Percentiles rank a stretch among this genome's conserved stretches.
phyloP scores from a whole-genome alignment of 2,888 invertebrate species.

The Agrochola macilenta region DNA sequence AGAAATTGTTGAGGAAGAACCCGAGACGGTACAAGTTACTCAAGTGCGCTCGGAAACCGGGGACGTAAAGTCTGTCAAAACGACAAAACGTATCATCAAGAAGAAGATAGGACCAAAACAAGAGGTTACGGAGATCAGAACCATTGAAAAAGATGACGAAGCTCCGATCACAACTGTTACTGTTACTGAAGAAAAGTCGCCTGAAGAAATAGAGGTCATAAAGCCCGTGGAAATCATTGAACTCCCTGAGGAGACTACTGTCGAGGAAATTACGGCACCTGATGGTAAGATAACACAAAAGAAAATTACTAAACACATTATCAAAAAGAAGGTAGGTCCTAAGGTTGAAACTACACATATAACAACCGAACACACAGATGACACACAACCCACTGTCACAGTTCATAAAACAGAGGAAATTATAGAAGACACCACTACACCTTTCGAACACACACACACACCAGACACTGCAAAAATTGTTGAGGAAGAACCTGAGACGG shows the following conservation, averaged over 20 bases:
- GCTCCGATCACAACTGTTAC: not conserved
- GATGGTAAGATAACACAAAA: not conserved
- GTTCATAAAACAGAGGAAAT: not conserved
- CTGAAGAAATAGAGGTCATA: not conserved
- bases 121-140: not conserved
- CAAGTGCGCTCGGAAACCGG: not conserved
- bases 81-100: not conserved
- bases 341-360: slow-evolving; percentile 57
- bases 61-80: fast-evolving
- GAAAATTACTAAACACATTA: not conserved
- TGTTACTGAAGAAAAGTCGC: not conserved
- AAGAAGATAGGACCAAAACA: not conserved
- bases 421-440: not conserved
- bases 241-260: not conserved
- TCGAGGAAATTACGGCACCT: not conserved
- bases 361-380: not conserved
- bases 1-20: not conserved
- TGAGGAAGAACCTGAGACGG: not conserved
- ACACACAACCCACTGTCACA: not conserved
- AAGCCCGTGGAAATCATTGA: not conserved
- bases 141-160: not conserved
- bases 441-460: slow-evolving; percentile 18
- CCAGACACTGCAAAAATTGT: not conserved
- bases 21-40: not conserved
- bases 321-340: slow-evolving; percentile 73